phyloP scores from a whole-genome alignment of 1,140 invertebrate genomes.

The Scaptomyza pallida region DNA sequence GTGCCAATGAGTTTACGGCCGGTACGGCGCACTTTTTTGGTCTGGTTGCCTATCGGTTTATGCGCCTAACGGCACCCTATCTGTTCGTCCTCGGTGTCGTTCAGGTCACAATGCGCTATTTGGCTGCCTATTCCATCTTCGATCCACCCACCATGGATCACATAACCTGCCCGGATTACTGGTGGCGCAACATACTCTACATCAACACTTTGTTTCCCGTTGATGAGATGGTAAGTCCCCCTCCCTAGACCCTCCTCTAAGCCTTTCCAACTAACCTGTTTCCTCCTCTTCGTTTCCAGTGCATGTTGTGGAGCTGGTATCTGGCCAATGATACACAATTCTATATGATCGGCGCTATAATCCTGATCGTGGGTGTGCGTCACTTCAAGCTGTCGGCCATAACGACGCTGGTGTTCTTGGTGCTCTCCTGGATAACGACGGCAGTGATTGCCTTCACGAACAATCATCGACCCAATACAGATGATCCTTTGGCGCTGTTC shows the following conservation, averaged over 20 bases:
- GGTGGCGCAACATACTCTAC: slow-evolving; percentile 94
- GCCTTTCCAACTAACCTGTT: neutral
- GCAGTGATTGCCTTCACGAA: slow-evolving; percentile 91
- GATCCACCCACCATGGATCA: slow-evolving; percentile 92
- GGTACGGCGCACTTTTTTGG: slow-evolving; percentile 90
- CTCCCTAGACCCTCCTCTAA: neutral
- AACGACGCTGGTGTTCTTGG: slow-evolving; percentile 87
- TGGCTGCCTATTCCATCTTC: slow-evolving; percentile 91
- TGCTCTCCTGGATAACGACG: slow-evolving; percentile 91
- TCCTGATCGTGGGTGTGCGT: slow-evolving; percentile 89
- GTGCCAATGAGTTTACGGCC: slow-evolving; percentile 88
- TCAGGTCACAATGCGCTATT: slow-evolving; percentile 92
- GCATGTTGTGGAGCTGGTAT: slow-evolving; percentile 95
- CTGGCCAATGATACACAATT: slow-evolving; percentile 94
- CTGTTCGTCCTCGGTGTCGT: slow-evolving; percentile 92
- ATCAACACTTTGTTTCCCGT: slow-evolving; percentile 93
- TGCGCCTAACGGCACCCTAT: slow-evolving; percentile 93
- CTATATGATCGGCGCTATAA: slow-evolving; percentile 91
- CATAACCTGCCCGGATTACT: slow-evolving; percentile 92
- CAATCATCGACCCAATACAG: slow-evolving; percentile 90
- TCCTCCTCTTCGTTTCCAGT: slow-evolving; percentile 85
- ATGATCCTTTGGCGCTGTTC: slow-evolving; percentile 92
- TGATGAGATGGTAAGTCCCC: slow-evolving; percentile 90
- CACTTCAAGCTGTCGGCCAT: slow-evolving; percentile 90
- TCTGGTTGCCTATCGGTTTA: slow-evolving; percentile 91